These are phyloP conservation scores for Orchesella flavescens DNA, from an alignment of 2,888 invertebrate species.

Conservation along the genomic window DNA sequence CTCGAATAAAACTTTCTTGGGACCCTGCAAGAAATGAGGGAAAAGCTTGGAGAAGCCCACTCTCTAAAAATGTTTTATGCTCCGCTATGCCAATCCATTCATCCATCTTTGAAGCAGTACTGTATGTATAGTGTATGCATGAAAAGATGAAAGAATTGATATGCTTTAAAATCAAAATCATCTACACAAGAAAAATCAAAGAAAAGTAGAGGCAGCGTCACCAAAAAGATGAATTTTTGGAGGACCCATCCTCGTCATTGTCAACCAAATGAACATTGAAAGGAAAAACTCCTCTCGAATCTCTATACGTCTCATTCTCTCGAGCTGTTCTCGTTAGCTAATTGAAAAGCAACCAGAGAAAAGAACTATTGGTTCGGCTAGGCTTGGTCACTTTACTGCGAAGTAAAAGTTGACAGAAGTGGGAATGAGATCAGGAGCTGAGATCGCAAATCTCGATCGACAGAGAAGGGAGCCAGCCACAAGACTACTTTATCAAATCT, in stretches of 20 bases:
- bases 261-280: neutral
- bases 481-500: too few relatives aligned
- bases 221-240: neutral
- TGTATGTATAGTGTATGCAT: conserved; percentile 1
- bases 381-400: neutral
- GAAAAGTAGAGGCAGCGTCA: conserved; percentile 14
- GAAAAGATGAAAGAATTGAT: conserved; percentile 7
- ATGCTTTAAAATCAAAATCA: too few relatives aligned
- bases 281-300: neutral
- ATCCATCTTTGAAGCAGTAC: conserved; percentile 27
- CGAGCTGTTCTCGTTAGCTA: neutral
- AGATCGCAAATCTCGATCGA: conserved; percentile 38
- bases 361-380: neutral
- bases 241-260: conserved; percentile 2
- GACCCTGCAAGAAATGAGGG: neutral
- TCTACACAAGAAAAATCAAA: neutral
- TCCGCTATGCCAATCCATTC: conserved; percentile 53
- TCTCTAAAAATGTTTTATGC: conserved; percentile 47
- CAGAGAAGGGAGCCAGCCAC: conserved; percentile 5
- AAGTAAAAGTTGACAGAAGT: conserved; percentile 32
- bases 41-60: conserved; percentile 39
- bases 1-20: conserved; percentile 17
- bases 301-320: too few relatives aligned
- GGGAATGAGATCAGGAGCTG: conserved; percentile 30
- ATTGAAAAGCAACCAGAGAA: neutral